Evolutionary conservation across 37 sponge, comb jelly and placozoan genomes (phyloP).

Genomic region (Petrosia ficiformis): DNA sequence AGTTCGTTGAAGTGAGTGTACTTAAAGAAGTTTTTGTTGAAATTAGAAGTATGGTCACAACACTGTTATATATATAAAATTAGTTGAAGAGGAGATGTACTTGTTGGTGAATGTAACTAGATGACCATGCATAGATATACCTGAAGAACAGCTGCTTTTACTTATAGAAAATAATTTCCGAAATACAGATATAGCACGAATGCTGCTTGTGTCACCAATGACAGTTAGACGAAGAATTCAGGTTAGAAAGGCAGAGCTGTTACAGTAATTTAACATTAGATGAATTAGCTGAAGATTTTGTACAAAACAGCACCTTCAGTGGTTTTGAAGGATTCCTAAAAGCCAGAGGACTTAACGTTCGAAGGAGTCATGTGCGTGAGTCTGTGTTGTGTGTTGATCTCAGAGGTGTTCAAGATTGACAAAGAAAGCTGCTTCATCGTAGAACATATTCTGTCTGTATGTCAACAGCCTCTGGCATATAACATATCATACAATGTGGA

Average conservation of each 20-base stretch:
- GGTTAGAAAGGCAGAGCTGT: background rate
- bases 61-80: no score
- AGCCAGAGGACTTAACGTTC: constrained; percentile 3
- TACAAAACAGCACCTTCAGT: background rate
- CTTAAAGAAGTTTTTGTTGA: no score
- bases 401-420: constrained; percentile 24
- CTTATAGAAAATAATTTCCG: constrained; percentile 1
- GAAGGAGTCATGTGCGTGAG: constrained; percentile 17
- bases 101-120: no score
- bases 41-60: no score
- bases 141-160: constrained; percentile 8
- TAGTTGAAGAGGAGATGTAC: no score
- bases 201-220: constrained; percentile 15
- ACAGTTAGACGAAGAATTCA: constrained; percentile 3
- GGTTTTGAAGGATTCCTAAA: constrained; percentile 22
- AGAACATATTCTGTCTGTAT: constrained; percentile 17
- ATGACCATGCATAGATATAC: constrained; percentile 3
- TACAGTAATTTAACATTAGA: no score
- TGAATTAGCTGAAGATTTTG: background rate
- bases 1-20: no score
- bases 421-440: constrained; percentile 20
- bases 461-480: constrained; percentile 43
- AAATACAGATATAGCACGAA: constrained; percentile 10
- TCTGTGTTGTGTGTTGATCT: constrained; percentile 19
- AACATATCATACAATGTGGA: background rate